phyloP scores from a whole-genome alignment of 2,797 vertebrate species.

The Platalea minor region DNA sequence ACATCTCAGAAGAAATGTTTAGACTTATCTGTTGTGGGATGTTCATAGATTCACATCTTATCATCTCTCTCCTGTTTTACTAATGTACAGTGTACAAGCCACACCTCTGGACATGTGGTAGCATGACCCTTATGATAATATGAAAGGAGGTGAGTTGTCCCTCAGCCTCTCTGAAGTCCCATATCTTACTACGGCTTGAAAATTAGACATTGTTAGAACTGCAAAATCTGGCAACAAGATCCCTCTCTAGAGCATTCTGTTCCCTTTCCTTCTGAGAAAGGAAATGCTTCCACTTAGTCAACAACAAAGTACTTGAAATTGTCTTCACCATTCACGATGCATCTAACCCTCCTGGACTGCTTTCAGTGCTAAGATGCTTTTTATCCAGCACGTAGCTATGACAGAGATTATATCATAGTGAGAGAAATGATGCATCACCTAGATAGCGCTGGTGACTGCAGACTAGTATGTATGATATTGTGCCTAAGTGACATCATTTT shows the following conservation, averaged over 20 bases:
- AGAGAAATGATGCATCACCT: background rate
- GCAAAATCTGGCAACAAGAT: background rate
- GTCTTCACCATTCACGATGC: rapidly evolving
- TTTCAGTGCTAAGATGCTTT: background rate
- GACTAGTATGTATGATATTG: background rate
- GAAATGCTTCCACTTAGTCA: background rate
- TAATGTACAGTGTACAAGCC: background rate
- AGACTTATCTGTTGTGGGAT: background rate
- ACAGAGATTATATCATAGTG: background rate
- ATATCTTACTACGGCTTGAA: background rate
- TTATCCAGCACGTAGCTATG: background rate
- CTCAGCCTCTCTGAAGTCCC: background rate
- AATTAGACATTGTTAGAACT: background rate
- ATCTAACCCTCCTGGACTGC: background rate
- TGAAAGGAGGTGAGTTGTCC: background rate
- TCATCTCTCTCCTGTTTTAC: background rate
- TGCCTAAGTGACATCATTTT: background rate
- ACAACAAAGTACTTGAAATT: background rate
- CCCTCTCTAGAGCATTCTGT: background rate
- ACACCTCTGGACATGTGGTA: background rate
- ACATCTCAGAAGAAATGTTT: background rate
- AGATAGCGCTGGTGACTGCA: background rate
- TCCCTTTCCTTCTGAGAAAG: background rate
- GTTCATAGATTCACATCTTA: background rate
- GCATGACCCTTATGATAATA: background rate